phyloP scores from a whole-genome alignment of 2,113 vertebrate genomes.

The Stegostoma tigrinum region DNA sequence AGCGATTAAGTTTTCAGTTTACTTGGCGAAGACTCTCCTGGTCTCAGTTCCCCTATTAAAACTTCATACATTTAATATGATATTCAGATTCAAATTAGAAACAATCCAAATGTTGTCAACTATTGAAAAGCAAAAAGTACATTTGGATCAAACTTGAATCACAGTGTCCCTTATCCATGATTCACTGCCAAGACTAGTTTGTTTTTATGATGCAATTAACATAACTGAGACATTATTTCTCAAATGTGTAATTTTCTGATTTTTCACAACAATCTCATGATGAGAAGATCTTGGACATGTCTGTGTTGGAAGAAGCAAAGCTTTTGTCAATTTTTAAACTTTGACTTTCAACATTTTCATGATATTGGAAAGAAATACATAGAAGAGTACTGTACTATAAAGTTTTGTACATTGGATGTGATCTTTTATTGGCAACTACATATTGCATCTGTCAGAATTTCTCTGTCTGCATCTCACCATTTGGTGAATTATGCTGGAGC shows the following conservation, averaged over 20 bases:
- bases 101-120: background rate
- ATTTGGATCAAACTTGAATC: background rate
- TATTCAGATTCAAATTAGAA: background rate
- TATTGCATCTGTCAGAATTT: background rate
- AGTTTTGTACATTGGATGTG: background rate
- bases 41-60: background rate
- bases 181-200: background rate
- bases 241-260: background rate
- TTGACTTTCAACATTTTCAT: background rate
- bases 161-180: background rate
- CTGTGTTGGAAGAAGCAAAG: background rate
- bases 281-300: background rate
- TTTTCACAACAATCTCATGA: background rate
- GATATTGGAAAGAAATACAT: background rate
- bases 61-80: background rate
- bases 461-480: background rate
- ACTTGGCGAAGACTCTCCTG: background rate
- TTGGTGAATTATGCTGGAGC: background rate
- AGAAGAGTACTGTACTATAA: background rate
- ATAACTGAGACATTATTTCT: no score
- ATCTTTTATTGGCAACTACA: background rate
- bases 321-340: background rate
- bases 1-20: background rate
- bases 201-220: no score
- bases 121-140: background rate